These are phyloP conservation scores for Xerus inauris DNA, from an alignment of 2,113 vertebrate genomes.

Conservation along the genomic window DNA sequence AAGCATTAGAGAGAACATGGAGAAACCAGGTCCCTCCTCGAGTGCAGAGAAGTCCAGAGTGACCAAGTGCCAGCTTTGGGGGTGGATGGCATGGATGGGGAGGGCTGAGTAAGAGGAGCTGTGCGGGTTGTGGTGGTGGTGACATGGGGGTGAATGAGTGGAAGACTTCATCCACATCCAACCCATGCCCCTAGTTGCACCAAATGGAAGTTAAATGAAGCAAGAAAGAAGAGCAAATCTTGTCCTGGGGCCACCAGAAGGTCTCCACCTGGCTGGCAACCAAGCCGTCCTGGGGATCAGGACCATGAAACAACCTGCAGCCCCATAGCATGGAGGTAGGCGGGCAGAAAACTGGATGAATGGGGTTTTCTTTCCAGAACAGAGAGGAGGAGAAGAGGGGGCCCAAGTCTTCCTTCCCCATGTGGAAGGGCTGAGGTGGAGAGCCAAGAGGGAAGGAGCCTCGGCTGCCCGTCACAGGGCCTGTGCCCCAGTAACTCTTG, in stretches of 20 bases:
- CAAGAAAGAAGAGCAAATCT: not conserved
- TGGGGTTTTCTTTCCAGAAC: not conserved
- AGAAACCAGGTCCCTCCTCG: not conserved
- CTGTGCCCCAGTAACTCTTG: not conserved
- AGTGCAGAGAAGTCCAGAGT: not conserved
- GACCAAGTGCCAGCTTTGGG: rapidly evolving
- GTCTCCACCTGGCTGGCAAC: not conserved
- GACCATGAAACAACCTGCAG: rapidly evolving
- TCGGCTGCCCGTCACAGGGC: rapidly evolving
- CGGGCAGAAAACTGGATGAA: not conserved
- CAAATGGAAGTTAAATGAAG: not conserved
- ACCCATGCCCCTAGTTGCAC: not conserved
- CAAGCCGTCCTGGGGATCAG: not conserved
- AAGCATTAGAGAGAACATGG: not conserved
- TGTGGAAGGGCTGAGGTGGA: not conserved
- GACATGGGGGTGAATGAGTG: rapidly evolving
- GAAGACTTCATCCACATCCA: too few species aligned
- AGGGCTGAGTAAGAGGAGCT: rapidly evolving
- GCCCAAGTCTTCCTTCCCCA: not conserved
- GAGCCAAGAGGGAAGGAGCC: not conserved
- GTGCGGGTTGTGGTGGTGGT: not conserved
- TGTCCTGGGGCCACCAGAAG: not conserved
- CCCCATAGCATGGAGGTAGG: rapidly evolving
- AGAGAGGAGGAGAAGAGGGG: not conserved
- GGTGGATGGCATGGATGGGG: rapidly evolving